phyloP scores from a whole-genome alignment of 2,888 invertebrate genomes.

The Magallana nippona region DNA sequence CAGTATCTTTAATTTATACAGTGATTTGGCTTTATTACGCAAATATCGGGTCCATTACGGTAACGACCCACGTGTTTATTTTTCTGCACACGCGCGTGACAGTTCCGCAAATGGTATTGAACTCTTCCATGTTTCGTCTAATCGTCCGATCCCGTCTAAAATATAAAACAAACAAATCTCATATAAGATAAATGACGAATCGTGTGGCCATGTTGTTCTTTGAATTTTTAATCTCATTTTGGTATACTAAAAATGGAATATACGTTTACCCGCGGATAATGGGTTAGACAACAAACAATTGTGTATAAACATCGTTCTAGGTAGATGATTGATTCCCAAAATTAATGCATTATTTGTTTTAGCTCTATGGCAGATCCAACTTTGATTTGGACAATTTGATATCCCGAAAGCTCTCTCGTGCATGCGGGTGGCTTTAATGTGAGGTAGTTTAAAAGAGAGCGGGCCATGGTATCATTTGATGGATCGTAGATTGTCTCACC shows the following conservation, averaged over 20 bases:
- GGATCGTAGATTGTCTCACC: conserved; percentile 10
- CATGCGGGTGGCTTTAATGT: conserved; percentile 32
- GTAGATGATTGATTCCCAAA: conserved; percentile 45
- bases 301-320: conserved; percentile 19
- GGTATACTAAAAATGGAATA: conserved; percentile 32
- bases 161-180: conserved; percentile 47
- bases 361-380: conserved; percentile 26
- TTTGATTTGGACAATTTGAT: conserved; percentile 35
- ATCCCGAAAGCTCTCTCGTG: conserved; percentile 33
- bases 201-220: conserved; percentile 43
- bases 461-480: conserved; percentile 16
- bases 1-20: conserved; percentile 29
- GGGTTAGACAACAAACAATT: conserved; percentile 33
- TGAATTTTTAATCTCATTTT: conserved; percentile 39
- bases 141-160: conserved; percentile 43
- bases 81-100: conserved; percentile 47
- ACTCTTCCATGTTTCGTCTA: conserved; percentile 41
- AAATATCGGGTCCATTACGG: conserved; percentile 36
- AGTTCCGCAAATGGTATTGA: conserved; percentile 25
- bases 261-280: conserved; percentile 28
- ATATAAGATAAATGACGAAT: conserved; percentile 48
- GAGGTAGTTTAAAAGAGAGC: conserved; percentile 17
- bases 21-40: conserved; percentile 37
- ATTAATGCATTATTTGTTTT: conserved; percentile 39
- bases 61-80: conserved; percentile 46